phyloP scores from a whole-genome alignment of 2,113 vertebrate genomes.

The Planiliza haematocheilus region DNA sequence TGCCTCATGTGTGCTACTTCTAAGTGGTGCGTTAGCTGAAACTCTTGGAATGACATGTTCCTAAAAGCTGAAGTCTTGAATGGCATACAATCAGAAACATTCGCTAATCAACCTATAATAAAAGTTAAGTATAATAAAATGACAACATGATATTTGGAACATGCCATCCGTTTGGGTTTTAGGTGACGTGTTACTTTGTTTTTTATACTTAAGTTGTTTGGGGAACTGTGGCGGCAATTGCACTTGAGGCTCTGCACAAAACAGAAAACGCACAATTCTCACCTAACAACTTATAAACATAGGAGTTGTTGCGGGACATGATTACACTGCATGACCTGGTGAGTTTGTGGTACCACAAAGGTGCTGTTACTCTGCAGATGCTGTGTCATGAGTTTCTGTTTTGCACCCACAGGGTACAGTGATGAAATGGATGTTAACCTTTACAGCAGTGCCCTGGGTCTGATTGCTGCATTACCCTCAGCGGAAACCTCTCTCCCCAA shows the following conservation, averaged over 20 bases:
- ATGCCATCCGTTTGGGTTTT: conserved; percentile 3
- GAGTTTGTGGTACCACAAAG: neutral
- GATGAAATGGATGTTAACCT: conserved; percentile 32
- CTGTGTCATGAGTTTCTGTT: conserved; percentile 3
- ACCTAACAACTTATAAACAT: neutral
- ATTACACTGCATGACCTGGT: neutral
- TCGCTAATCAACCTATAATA: neutral
- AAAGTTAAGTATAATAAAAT: neutral
- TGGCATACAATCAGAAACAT: neutral
- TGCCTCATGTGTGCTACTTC: neutral
- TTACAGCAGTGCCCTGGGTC: conserved; percentile 19
- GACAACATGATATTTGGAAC: neutral
- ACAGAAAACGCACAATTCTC: neutral
- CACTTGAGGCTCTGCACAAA: neutral
- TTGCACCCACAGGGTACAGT: neutral
- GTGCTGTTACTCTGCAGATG: neutral
- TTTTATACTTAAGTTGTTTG: conserved; percentile 46
- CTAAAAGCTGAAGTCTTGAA: neutral
- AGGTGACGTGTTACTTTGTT: conserved; percentile 7
- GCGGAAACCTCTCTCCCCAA: conserved; percentile 53
- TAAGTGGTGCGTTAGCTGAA: conserved; percentile 10
- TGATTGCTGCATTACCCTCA: conserved; percentile 35
- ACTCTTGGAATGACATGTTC: conserved; percentile 9
- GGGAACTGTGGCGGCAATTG: conserved; percentile 44
- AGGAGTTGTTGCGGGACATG: neutral